Evolutionary conservation across 2,888 invertebrate species (phyloP).

Genomic region (Barypeithes pellucidus): DNA sequence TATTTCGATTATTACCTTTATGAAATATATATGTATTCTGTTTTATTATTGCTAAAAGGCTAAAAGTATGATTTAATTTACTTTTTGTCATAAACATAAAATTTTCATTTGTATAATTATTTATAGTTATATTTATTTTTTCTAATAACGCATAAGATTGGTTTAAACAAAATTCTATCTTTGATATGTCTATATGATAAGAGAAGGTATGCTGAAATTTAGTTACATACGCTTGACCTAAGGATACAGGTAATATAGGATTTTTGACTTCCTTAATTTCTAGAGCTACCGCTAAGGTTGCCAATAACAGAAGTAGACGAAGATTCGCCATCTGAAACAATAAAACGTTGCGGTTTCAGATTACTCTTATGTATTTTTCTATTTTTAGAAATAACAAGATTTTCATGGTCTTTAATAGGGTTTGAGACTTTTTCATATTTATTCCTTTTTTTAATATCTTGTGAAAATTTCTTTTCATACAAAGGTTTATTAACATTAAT

Average conservation of each 20-base stretch:
- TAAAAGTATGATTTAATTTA: neutral
- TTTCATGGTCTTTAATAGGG: no score
- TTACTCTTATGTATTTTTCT: neutral
- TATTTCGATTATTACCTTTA: neutral
- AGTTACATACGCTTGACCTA: neutral
- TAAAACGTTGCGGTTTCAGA: conserved; percentile 7
- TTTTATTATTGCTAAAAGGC: neutral
- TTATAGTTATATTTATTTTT: neutral
- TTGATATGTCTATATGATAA: neutral
- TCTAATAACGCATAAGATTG: neutral
- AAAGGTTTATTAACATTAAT: no score
- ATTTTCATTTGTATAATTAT: no score
- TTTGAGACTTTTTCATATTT: no score
- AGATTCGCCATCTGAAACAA: conserved; percentile 11
- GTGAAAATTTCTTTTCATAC: no score
- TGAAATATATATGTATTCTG: neutral
- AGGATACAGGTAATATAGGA: neutral
- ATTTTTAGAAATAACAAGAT: no score
- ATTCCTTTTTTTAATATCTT: no score
- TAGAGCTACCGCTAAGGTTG: neutral
- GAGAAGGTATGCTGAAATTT: neutral
- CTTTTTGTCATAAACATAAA: no score
- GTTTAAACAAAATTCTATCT: neutral
- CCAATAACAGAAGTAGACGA: neutral
- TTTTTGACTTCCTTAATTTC: conserved; percentile 3